Evolutionary conservation across 2,797 vertebrate genomes (phyloP), one percentile per base, ranked within the genome.

Genomic region (Malacoraja senta): DNA sequence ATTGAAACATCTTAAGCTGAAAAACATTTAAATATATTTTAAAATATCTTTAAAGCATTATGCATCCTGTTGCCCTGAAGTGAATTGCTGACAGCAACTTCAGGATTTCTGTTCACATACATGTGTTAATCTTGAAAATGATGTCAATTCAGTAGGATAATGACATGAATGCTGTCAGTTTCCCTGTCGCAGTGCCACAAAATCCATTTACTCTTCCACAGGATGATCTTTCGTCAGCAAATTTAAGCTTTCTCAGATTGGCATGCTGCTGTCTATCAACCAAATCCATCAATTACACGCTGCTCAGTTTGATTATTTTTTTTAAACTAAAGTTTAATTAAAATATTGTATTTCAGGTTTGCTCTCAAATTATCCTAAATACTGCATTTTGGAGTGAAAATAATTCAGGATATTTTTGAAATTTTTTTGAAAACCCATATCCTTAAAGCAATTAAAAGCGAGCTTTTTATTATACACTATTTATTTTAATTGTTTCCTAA

Each of bases 401-500:
- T 68, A 9, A 19, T 44, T 10, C n/a, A 24, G 38, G 65, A 63
- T 88, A 29, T 58, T 65, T 19, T 29, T 61, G 38, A 12, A 83
- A 21, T 12, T 53, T 53, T 6, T 72, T 94, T 94, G 8, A 84
- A 78, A 81, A 21, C 77, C 10, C 77, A 83, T 10, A n/a, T 29
- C 29, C 8, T 94, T 93, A 91, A 44, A 93, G 74, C 88, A 32
- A 94, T 93, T 94, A 53, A 94, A 1, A 9, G 90, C 93, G 15
- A 6, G 44, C 44, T 88, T 61, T 84, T 32, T 88, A 74, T 35
- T 3, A 94, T 8, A 9, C 9, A 12, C 8, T 2, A 8, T n/a
- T 63, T 19, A 8, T 35, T 4, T 10, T 8, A 3, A 17, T 19
- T n/a, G n/a, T 88, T 68, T 24, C 15, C 17, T 32, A 8, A 21